These are phyloP conservation scores for Andrena marginata DNA, from an alignment of 2,888 invertebrate genomes.

Conservation along the genomic window DNA sequence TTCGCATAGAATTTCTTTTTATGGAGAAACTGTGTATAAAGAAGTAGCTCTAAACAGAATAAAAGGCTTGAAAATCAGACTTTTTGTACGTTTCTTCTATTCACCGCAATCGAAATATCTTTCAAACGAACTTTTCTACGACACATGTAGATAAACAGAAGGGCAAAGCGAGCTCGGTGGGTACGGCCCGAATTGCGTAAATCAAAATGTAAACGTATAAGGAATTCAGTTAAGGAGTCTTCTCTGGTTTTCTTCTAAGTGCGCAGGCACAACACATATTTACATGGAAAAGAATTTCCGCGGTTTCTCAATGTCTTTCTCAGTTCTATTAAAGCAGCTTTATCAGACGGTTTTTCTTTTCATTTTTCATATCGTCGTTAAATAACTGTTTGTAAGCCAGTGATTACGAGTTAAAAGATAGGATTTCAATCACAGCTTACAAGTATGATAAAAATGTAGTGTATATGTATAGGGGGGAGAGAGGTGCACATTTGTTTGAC, in stretches of 20 bases:
- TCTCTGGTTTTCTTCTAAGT: conserved; percentile 62
- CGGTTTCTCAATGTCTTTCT: conserved; percentile 61
- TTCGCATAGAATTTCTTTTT: conserved; percentile 4
- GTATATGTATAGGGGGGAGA: conserved; percentile 53
- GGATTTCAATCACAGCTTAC: conserved; percentile 77
- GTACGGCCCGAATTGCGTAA: conserved; percentile 24
- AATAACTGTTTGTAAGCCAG: conserved; percentile 68
- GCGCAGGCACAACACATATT: conserved; percentile 73
- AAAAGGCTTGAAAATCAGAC: conserved; percentile 28
- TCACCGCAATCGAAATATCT: conserved; percentile 15
- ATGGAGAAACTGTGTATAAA: conserved; percentile 9
- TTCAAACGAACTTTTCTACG: conserved; percentile 15
- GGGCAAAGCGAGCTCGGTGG: conserved; percentile 18
- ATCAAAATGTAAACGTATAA: conserved; percentile 50
- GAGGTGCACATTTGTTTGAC: conserved; percentile 62
- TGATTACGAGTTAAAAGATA: conserved; percentile 71
- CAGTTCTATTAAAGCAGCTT: conserved; percentile 53
- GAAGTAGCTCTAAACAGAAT: conserved; percentile 7
- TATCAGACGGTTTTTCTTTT: conserved; percentile 51
- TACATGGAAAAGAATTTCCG: conserved; percentile 73
- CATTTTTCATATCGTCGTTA: conserved; percentile 50
- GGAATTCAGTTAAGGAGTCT: conserved; percentile 68
- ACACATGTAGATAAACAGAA: conserved; percentile 25
- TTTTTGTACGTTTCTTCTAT: conserved; percentile 21
- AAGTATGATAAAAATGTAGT: conserved; percentile 66